phyloP scores from a whole-genome alignment of 2,113 vertebrate species.

The Xiphophorus maculatus region DNA sequence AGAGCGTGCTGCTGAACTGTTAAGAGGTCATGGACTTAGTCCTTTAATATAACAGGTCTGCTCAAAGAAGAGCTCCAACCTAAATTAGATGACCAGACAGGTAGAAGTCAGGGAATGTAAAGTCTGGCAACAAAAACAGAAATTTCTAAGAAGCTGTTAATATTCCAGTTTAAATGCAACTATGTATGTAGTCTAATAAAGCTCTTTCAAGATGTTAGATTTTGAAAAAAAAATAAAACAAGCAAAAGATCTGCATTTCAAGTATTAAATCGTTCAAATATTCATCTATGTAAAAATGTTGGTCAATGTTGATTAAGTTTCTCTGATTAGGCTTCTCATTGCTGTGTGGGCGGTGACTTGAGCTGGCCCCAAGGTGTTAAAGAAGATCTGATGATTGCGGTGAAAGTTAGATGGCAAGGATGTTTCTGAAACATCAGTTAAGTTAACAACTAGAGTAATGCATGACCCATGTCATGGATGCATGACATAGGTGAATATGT shows the following conservation, averaged over 20 bases:
- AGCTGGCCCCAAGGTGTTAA: constrained; percentile 54
- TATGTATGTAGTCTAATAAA: neutral
- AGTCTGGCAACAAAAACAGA: constrained; percentile 6
- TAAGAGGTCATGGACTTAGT: constrained; percentile 39
- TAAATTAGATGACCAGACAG: constrained; percentile 21
- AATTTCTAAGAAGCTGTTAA: constrained; percentile 2
- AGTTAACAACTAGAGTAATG: constrained; percentile 47
- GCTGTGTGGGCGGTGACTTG: constrained; percentile 49
- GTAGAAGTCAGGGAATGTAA: constrained; percentile 4
- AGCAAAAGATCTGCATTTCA: too few relatives aligned
- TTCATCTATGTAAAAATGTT: neutral
- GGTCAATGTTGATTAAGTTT: constrained; percentile 9
- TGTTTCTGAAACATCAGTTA: constrained; percentile 62
- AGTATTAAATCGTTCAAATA: too few relatives aligned
- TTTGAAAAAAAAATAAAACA: too few relatives aligned
- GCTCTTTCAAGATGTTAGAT: too few relatives aligned
- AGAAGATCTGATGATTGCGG: constrained; percentile 68
- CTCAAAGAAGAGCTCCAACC: constrained; percentile 14
- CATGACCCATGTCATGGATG: too few relatives aligned
- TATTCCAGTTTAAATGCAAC: constrained; percentile 25
- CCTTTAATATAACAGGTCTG: constrained; percentile 30
- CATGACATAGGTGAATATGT: too few relatives aligned
- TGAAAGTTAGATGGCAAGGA: constrained; percentile 40
- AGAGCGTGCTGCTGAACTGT: constrained; percentile 21
- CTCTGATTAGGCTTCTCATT: constrained; percentile 42